phyloP scores from a whole-genome alignment of 2,113 vertebrate species.

The Sorex araneus region DNA sequence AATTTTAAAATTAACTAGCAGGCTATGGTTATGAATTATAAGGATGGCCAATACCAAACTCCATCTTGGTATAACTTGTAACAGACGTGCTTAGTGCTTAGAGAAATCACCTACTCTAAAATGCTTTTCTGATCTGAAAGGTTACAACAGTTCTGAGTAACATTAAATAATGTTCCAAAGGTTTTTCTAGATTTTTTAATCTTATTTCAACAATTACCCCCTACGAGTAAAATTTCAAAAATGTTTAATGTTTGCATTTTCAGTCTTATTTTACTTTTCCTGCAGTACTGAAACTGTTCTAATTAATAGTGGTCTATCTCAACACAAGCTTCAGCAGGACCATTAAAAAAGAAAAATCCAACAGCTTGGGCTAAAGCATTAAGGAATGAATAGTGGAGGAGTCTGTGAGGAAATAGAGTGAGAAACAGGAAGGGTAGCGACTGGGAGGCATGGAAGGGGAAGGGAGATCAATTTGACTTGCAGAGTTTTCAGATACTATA shows the following conservation, averaged over 20 bases:
- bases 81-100: not conserved
- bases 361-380: not conserved
- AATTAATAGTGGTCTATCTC: slow-evolving; percentile 4
- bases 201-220: slow-evolving; percentile 36
- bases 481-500: not conserved
- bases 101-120: slow-evolving; percentile 46
- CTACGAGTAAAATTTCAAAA: too few species aligned
- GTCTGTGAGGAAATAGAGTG: too few species aligned
- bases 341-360: not conserved
- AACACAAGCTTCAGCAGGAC: not conserved
- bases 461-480: too few species aligned
- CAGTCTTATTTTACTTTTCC: not conserved
- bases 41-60: not conserved
- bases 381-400: not conserved
- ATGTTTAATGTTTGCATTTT: not conserved
- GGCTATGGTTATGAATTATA: slow-evolving; percentile 34
- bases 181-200: slow-evolving; percentile 28
- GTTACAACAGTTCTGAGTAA: slow-evolving; percentile 1
- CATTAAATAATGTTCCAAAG: not conserved
- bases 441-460: too few species aligned
- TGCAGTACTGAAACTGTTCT: not conserved
- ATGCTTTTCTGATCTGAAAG: not conserved
- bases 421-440: too few species aligned
- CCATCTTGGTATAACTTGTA: too few species aligned
- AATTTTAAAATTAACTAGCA: slow-evolving; percentile 58